Evolutionary conservation across 2,888 invertebrate species (phyloP), one percentile per base, ranked within the genome.

Genomic region (Orthosia gracilis): DNA sequence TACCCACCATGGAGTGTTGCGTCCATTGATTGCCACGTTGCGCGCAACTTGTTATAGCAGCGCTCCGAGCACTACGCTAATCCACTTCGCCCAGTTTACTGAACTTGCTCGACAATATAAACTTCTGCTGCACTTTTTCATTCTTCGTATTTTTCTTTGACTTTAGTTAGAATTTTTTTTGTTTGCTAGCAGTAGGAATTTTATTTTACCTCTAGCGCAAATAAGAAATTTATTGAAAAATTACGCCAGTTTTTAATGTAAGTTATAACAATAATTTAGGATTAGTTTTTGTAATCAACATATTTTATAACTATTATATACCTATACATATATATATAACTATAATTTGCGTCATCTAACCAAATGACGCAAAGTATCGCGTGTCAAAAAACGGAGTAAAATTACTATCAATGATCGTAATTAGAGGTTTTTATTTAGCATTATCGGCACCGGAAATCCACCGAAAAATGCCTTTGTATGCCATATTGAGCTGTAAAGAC

Each of bases 21-120:
- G 40, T 18, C 65, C 54, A 69, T 83, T 80, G 55, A 80, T 83
- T 80, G 77, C 70, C 71, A 81, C 70, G 72, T 73, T 80, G 59
- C 73, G 59, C 23, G 40, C 40, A 77, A 77, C 73, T 84, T 77
- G 77, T 78, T 83, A 84, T 55, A 59, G 57, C 40, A 64, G 12
- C 68, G 77, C 84, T 66, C 17, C 77, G 61, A 70, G 81, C 81
- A 45, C 49, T 66, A 81, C 77, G 81, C 59, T 84, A 84, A 83
- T 84, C 77, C 62, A 73, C 65, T 65, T 77, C 55, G 23, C 58
- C 50, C 57, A 65, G 75, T 80, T 79, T 75, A 70, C 80, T 69
- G 65, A 65, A 80, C 80, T 82, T 78, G 67, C 58, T 49, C 64
- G 23, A 71, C 84, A 71, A 83, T 69, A 79, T 82, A 80, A 81